Percentiles rank a stretch among this genome's conserved stretches.
Evolutionary conservation across 2,888 invertebrate species (phyloP).

Genomic region (Luffia ferchaultella): DNA sequence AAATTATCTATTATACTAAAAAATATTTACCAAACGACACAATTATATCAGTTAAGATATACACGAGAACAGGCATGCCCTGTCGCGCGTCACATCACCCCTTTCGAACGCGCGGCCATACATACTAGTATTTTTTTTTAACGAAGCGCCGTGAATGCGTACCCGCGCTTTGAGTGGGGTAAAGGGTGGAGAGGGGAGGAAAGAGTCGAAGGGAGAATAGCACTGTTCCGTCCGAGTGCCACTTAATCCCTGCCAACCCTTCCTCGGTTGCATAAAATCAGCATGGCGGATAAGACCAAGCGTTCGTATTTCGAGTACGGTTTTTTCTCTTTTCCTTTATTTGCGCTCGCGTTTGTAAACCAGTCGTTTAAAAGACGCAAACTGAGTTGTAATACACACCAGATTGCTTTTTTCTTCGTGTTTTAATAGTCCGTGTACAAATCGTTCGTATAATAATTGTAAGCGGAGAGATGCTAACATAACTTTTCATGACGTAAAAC

Average conservation of each 20-base stretch:
- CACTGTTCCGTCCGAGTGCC: slow-evolving; percentile 39
- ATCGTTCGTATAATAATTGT: too few species aligned
- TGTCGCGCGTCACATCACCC: neutral
- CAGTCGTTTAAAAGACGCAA: slow-evolving; percentile 37
- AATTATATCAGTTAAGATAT: neutral
- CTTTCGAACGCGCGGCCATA: slow-evolving; percentile 1
- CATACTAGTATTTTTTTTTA: neutral
- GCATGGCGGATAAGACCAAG: slow-evolving; percentile 47
- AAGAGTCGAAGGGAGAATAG: slow-evolving; percentile 32
- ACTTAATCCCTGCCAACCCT: slow-evolving; percentile 54
- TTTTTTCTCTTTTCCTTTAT: slow-evolving; percentile 35
- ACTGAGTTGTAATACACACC: slow-evolving; percentile 50
- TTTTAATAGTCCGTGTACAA: too few species aligned
- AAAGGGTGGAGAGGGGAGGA: neutral
- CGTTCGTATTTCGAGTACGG: slow-evolving; percentile 30
- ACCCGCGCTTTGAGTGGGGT: neutral
- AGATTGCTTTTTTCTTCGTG: neutral
- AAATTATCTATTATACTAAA: too few species aligned
- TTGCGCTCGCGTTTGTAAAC: slow-evolving; percentile 30
- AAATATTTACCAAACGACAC: too few species aligned
- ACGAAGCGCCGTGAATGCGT: neutral
- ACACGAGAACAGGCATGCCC: neutral
- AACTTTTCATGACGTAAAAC: too few species aligned
- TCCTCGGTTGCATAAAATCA: slow-evolving; percentile 43
- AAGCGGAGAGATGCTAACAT: too few species aligned